Base-by-base conservation (phyloP, 2,113 vertebrate genomes). In the Galeopterus variegatus region DNA sequence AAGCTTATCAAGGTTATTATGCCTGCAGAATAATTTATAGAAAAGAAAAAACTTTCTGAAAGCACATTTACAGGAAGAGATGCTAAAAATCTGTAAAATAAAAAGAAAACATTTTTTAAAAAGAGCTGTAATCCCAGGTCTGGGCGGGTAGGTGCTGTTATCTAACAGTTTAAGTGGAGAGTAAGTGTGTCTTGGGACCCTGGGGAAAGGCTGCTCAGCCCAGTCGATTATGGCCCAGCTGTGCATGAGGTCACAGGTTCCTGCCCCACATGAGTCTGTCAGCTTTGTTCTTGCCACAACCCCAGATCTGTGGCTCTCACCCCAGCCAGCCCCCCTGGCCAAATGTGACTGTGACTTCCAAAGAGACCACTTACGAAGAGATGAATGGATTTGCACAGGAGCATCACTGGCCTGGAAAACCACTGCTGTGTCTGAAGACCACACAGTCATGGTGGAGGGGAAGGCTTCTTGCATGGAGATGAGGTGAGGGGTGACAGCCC, bases 1-100 rank as follows among this genome's bases (percentile, higher is more conserved):
- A 28, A 36, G 50, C 50, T 97, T 81, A 97, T 90, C 84, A 81
- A 90, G 60, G 76, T 90, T 73, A 94, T 88, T 88, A 41, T 15
- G 21, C 67, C 85, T 77, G 31, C 50, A 72, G n/a, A 95, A 54
- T 88, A 95, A 72, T 79, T 60, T 79, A 90, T 52, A 88, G 18
- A 70, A 88, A 93, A 81, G 45, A 52, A 95, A 75, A 82, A 87
- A 73, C 36, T 65, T 54, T 70, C 50, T 64, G 36, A 96, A 90
- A 96, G 86, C n/a, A 76, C 23, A 76, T 85, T 76, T 83, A 69
- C 48, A 65, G 14, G 82, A 28, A 77, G 12, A 77, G 12, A 90
- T 93, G 28, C 45, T 80, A 76, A 92, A n/a, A 80, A 87, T 64
- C 5, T 81, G 24, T 75, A 62, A 79, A 82, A 64, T 31, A 36